Evolutionary conservation across 2,797 vertebrate genomes (phyloP).

Genomic region (Paguma larvata): DNA sequence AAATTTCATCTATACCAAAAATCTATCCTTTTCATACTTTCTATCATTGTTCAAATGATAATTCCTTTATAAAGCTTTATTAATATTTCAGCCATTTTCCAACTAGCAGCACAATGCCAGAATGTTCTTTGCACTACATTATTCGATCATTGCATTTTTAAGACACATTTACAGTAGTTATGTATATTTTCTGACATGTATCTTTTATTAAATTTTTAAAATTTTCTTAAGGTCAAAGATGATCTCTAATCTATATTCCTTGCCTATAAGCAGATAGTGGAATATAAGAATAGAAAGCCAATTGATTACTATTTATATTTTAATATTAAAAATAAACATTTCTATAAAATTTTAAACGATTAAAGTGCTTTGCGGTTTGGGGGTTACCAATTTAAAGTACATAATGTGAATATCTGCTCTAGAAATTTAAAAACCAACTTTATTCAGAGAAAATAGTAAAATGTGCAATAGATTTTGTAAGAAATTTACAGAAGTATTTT

Average conservation of each 20-base stretch:
- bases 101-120: background rate
- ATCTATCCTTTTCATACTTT: background rate
- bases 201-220: background rate
- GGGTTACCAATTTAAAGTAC: background rate
- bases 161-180: background rate
- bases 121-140: background rate
- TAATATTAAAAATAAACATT: background rate
- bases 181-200: background rate
- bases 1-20: background rate
- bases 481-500: background rate
- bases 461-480: conserved; percentile 15
- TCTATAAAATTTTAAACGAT: background rate
- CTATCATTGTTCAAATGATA: background rate
- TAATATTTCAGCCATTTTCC: background rate
- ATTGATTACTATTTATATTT: background rate
- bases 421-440: background rate
- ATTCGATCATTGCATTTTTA: background rate
- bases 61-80: background rate
- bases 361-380: background rate
- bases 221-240: background rate
- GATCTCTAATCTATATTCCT: background rate
- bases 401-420: background rate
- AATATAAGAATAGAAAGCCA: background rate
- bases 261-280: background rate
- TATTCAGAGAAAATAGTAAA: conserved; percentile 34